phyloP scores from a whole-genome alignment of 2,113 vertebrate genomes.

The Arvicanthis niloticus region DNA sequence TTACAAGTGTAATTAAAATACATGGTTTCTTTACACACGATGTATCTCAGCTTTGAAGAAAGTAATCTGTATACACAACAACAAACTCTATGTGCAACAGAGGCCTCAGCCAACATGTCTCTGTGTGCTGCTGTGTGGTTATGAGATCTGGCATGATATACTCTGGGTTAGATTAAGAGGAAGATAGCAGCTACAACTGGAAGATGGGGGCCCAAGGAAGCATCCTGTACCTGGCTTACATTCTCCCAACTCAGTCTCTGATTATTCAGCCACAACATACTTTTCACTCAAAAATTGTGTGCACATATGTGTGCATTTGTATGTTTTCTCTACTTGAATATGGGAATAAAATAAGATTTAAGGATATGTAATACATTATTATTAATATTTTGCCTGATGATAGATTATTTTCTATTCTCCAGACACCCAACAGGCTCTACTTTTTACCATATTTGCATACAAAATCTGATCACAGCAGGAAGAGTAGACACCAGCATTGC shows the following conservation, averaged over 20 bases:
- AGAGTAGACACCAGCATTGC: neutral
- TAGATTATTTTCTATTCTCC: neutral
- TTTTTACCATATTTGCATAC: neutral
- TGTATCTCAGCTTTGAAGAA: neutral
- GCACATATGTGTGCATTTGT: neutral
- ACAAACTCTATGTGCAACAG: neutral
- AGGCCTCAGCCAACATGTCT: neutral
- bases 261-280: neutral
- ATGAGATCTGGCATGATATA: neutral
- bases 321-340: neutral
- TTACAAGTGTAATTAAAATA: neutral
- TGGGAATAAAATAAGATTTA: neutral
- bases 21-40: neutral
- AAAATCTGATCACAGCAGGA: constrained; percentile 30
- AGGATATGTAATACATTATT: too few species aligned
- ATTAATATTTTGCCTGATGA: neutral
- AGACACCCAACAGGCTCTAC: neutral
- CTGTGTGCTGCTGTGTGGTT: neutral
- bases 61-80: neutral
- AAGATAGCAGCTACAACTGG: neutral
- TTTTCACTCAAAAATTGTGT: neutral
- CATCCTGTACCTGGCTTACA: too few species aligned
- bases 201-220: neutral
- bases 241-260: neutral
- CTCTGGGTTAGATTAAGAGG: neutral